Evolutionary conservation across 2,113 vertebrate species (phyloP), one percentile per base, ranked within the genome.

Genomic region (Athene noctua): DNA sequence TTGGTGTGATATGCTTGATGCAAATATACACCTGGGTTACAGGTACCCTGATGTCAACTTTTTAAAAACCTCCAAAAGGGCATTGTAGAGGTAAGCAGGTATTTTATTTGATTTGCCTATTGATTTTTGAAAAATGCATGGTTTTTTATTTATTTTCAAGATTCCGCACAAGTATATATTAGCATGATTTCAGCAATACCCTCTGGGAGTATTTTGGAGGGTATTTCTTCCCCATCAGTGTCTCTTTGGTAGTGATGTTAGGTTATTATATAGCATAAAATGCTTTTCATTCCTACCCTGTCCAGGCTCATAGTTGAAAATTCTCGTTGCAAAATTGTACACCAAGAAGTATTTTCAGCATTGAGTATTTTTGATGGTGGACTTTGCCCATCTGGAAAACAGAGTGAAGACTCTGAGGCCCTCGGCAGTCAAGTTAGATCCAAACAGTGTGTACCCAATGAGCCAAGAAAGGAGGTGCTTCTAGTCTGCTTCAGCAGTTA

Each of bases 361-460:
- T 36, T 0, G 2, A 72, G 40, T 58, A 32, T 47, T 94, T 96
- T 14, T 92, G 63, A 54, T 47, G 72, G n/a, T 57, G 75, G 47
- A 67, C 78, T 89, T 84, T 71, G 75, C 68, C 88, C 90, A 88
- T 95, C 88, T 97, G 96, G 94, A 97, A 96, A 97, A 96, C 52
- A 96, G 80, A 93, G 79, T 0, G 6, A 90, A 88, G 90, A 57
- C 72, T 89, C 80, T 66, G 79, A 92, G 92, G 79, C 92, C 66
- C 92, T 96, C 59, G 47, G 82, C 79, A 90, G 86, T 74, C 72
- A 83, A 77, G 79, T 85, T 81, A 62, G 65, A 86, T 95, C 90
- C 95, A 93, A 96, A 46, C 6, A 71, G 55, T 1, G 16, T 23
- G 82, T 30, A 63, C 67, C 88, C 71, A 86, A 23, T 16, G 88